phyloP scores from a whole-genome alignment of 1,140 invertebrate genomes.

The Goniozus legneri region DNA sequence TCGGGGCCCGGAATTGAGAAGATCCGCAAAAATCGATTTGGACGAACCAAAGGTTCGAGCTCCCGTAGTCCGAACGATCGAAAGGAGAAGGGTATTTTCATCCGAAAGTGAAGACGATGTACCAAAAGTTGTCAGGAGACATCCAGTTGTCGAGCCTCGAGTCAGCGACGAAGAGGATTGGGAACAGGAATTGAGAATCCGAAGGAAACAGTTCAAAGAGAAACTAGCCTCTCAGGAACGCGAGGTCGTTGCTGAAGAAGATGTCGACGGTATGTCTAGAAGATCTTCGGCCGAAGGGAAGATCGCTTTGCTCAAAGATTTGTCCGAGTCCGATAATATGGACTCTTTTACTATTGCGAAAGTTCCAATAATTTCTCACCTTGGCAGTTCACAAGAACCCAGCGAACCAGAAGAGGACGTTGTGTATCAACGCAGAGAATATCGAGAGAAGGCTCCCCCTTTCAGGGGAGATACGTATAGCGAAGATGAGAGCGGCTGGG shows the following conservation, averaged over 20 bases:
- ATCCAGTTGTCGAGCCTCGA: conserved; percentile 21
- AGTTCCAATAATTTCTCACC: conserved; percentile 26
- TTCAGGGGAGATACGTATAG: conserved; percentile 27
- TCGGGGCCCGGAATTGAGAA: conserved; percentile 14
- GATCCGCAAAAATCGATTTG: conserved; percentile 23
- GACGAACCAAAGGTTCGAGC: conserved; percentile 17
- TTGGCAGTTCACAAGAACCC: conserved; percentile 42
- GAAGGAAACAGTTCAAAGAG: conserved; percentile 31
- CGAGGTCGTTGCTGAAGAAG: conserved; percentile 13
- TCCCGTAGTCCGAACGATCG: conserved; percentile 17
- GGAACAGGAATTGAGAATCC: conserved; percentile 42
- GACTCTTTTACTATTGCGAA: conserved; percentile 48
- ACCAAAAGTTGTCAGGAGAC: conserved; percentile 1
- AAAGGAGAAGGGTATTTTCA: conserved; percentile 27
- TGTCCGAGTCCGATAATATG: conserved; percentile 38
- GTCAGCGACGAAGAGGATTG: conserved; percentile 49
- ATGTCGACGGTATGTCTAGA: conserved; percentile 30
- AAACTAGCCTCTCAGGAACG: conserved; percentile 23
- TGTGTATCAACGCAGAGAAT: conserved; percentile 25
- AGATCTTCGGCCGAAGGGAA: conserved; percentile 50
- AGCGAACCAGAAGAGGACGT: conserved; percentile 45
- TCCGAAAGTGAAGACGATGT: conserved; percentile 42
- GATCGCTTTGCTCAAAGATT: conserved; percentile 43
- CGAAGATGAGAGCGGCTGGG: conserved; percentile 31
- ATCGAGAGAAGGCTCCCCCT: conserved; percentile 25